phyloP scores from a whole-genome alignment of 53 echinoderm and acorn worm genomes.

The Echinarachnius parma region DNA sequence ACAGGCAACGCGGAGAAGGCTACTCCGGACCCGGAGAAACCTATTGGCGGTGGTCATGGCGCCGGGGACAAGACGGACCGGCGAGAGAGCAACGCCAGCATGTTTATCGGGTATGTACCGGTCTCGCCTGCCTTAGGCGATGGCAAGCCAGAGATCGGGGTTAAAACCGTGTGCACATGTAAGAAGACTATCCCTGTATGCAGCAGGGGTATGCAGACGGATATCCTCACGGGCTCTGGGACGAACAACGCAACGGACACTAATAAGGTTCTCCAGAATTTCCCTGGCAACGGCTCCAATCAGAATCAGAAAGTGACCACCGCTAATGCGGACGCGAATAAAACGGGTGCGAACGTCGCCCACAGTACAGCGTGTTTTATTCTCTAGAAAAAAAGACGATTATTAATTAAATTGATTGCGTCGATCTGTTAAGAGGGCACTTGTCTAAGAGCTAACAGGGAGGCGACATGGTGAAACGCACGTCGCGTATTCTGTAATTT shows the following conservation, averaged over 20 bases:
- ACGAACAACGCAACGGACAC: neutral
- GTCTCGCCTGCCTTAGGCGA: constrained; percentile 7
- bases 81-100: constrained; percentile 27
- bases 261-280: neutral
- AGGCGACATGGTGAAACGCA: too few relatives aligned
- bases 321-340: neutral
- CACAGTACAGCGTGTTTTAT: constrained; percentile 30
- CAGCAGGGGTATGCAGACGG: constrained; percentile 10
- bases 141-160: neutral
- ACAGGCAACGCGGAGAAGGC: constrained; percentile 13
- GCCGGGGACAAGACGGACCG: constrained; percentile 2
- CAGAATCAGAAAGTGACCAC: neutral
- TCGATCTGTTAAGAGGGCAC: too few relatives aligned
- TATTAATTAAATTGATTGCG: too few relatives aligned
- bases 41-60: neutral
- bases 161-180: neutral
- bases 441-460: too few relatives aligned
- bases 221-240: neutral
- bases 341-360: constrained; percentile 21
- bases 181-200: neutral
- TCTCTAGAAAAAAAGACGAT: too few relatives aligned
- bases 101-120: constrained; percentile 17
- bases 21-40: neutral
- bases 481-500: too few relatives aligned
- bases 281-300: neutral